Conservation (phyloP, 2,888 invertebrate species). For the Tenthredo distinguenda region DNA sequence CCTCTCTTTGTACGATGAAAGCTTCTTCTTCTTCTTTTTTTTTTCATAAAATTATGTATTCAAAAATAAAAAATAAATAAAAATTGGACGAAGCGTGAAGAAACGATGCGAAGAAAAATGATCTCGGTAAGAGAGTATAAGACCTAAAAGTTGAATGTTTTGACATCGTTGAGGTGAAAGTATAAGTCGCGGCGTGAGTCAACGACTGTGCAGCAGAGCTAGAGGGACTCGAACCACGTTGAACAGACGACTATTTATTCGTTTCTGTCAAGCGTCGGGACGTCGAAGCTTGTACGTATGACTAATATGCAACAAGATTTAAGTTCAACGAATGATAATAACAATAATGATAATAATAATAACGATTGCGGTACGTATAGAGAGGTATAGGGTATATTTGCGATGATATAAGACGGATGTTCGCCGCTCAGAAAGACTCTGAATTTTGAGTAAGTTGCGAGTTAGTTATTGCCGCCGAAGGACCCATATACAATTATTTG, state of each 20-base stretch:
- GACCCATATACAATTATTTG: background rate
- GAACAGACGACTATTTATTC: constrained; percentile 27
- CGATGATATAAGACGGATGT: constrained; percentile 6
- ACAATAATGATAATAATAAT: background rate
- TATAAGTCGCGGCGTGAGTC: background rate
- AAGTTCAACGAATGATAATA: constrained; percentile 5
- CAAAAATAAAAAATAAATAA: background rate
- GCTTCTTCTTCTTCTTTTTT: too few relatives aligned
- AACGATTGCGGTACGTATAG: background rate
- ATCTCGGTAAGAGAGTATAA: background rate
- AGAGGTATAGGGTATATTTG: background rate
- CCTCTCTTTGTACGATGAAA: too few relatives aligned
- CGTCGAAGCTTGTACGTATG: background rate
- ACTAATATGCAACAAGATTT: constrained; percentile 27
- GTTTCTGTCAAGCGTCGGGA: constrained; percentile 8
- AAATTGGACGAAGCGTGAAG: background rate
- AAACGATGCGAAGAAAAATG: background rate
- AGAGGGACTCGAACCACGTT: background rate
- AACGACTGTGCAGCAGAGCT: background rate
- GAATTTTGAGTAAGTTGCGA: background rate
- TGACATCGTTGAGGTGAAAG: constrained; percentile 2
- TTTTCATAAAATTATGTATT: too few relatives aligned
- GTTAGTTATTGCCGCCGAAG: background rate
- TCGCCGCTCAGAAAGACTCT: background rate
- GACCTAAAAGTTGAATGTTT: background rate